Base-by-base conservation (phyloP, 2,113 vertebrate genomes). In the Dipodomys spectabilis region DNA sequence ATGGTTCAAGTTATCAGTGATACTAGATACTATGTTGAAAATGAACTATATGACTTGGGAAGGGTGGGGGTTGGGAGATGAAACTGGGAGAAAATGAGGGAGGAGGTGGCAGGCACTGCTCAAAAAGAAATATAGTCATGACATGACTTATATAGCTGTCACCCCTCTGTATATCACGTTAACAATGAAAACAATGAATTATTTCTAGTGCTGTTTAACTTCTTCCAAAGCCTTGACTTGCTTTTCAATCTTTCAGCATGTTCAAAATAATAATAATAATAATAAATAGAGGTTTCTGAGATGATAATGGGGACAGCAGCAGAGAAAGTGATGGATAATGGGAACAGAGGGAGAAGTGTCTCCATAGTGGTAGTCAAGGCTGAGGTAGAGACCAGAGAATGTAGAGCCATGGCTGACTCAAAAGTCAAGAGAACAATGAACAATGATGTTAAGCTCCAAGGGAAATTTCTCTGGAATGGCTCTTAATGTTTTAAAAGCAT, bases 291-390 rank as follows among this genome's bases (percentile, higher is more conserved):
- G 6, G 0, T 6, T 0, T 7, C 4, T 15, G 39, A 69, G 0
- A 8, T 4, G 2, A 12, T 25, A 2, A 4, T 0, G 2, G 12
- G 7, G 1, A 28, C 20, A 57, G 12, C 53, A 57, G 9, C 13
- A 65, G 12, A 45, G 11, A 60, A 35, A 20, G 1, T 5, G n/a
- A 28, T 16, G 9, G 15, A 18, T 25, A 3, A 15, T 16, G 9
- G 35, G 10, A 4, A 65, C 22, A 85, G 4, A 57, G 39, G 39
- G 25, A 68, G 25, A 72, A 79, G 28, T 16, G n/a, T 6, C 0
- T 44, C 22, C 0, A 0, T 13, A 3, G 18, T 3, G 23, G 45
- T 13, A 5, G 44, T 82, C 75, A 22, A 74, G 45, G 5, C 10
- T 30, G 10, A 32, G 2, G 23, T 30, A 2, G 5, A 39, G 13